Evolutionary conservation across 35 echinoderm and acorn worm species (phyloP), one percentile per base, ranked within the genome.

Genomic region (Lytechinus variegatus): DNA sequence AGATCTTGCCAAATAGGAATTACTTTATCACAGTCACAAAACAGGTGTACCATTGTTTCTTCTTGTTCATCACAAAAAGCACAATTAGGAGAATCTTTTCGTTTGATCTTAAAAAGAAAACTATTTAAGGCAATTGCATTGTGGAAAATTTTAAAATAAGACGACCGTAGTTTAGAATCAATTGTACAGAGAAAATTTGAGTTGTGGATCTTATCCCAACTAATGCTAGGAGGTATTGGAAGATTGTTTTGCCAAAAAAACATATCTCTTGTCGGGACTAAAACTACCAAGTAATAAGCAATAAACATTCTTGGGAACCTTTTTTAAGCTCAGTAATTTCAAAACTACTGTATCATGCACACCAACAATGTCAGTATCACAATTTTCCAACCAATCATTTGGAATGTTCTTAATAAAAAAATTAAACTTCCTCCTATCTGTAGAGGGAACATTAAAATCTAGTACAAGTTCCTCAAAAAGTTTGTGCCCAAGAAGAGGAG

Each of bases 401-500:
- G 66, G 66, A 86, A 86, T 86, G n/a, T n/a, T 86, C n/a, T 86
- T 86, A 10, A 86, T 86, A 10, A 86, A 86, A n/a, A 86, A 86
- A 86, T 86, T 86, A 86, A n/a, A n/a, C n/a, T n/a, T n/a, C n/a
- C n/a, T n/a, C n/a, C n/a, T n/a, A n/a, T n/a, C n/a, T n/a, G n/a
- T n/a, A n/a, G n/a, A n/a, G n/a, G n/a, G n/a, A n/a, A n/a, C n/a
- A n/a, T n/a, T n/a, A n/a, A n/a, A n/a, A n/a, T n/a, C n/a, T n/a
- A n/a, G n/a, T n/a, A n/a, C n/a, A n/a, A n/a, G n/a, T n/a, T n/a
- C n/a, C n/a, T n/a, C n/a, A n/a, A n/a, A n/a, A n/a, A n/a, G n/a
- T n/a, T n/a, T n/a, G n/a, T n/a, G n/a, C n/a, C n/a, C n/a, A n/a
- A n/a, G n/a, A n/a, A n/a, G n/a, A n/a, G n/a, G n/a, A n/a, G n/a